Conservation (phyloP, 2,888 invertebrate genomes). For the Ochropacha duplaris region DNA sequence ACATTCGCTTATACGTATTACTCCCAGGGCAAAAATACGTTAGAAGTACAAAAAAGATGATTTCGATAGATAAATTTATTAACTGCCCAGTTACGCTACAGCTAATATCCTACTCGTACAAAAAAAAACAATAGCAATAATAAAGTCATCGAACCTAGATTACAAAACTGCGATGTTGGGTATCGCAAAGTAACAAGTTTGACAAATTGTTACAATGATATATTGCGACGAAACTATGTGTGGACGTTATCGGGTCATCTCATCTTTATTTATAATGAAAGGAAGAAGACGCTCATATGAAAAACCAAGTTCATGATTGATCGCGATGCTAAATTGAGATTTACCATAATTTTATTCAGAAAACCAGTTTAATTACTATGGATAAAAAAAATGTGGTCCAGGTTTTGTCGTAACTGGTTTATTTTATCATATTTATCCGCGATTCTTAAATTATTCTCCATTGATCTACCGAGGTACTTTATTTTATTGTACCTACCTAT, state of each 20-base stretch:
- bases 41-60: too few relatives aligned
- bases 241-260: conserved; percentile 27
- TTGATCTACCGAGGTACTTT: too few relatives aligned
- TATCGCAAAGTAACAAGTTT: conserved; percentile 15
- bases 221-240: conserved; percentile 21
- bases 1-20: too few relatives aligned
- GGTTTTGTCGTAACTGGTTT: not conserved
- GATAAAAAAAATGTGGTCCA: not conserved
- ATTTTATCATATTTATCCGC: not conserved
- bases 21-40: too few relatives aligned
- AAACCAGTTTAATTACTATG: not conserved
- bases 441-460: not conserved
- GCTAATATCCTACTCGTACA: too few relatives aligned
- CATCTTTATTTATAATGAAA: not conserved
- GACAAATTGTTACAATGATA: conserved; percentile 39
- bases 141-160: conserved; percentile 1
- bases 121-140: conserved; percentile 15
- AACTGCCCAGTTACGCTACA: too few relatives aligned
- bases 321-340: not conserved
- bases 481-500: too few relatives aligned
- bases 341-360: conserved; percentile 1
- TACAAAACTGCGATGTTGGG: conserved; percentile 2
- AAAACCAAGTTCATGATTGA: not conserved
- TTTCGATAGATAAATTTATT: too few relatives aligned
- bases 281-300: not conserved